Base-by-base conservation (phyloP, 2,888 invertebrate species). In the Chrysina gloriosa region DNA sequence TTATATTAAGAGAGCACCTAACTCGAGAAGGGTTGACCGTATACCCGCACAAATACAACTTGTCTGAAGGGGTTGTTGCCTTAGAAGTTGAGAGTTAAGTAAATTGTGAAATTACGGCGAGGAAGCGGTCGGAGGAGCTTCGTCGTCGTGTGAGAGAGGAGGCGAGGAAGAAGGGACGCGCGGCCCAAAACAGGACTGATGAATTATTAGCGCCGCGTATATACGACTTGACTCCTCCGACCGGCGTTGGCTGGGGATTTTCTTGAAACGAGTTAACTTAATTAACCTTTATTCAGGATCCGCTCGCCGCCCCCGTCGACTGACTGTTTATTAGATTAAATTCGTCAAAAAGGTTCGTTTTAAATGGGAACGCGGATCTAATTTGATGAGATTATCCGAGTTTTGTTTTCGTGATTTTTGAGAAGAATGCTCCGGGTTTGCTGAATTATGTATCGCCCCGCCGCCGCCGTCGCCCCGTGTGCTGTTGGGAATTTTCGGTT, bases 21-120 rank as follows among this genome's bases (percentile, higher is more conserved):
- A 61, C 58, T 61, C 58, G 36, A 61, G 58, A 27, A 61, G 58
- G 58, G 58, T 61, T 61, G 58, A 61, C 58, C 58, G 58, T 61
- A 61, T 23, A 36, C 58, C 36, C 42, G 36, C 58, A n/a, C 52
- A 61, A 42, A 61, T 42, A 61, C 58, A 61, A 61, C 42, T 61
- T n/a, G 39, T 25, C 58, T 42, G 58, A 61, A 61, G 58, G 42
- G 58, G 58, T 61, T 61, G 58, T 29, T 29, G 42, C 31, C 52
- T 52, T 52, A 31, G 42, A 45, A 61, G 45, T 61, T 61, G 42
- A 45, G 45, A 61, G 58, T 61, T 61, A 42, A 61, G 58, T 61
- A 61, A 61, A 61, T 61, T 61, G 58, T 61, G 58, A 61, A 61
- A 61, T 61, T 61, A 42, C 58, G 42, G 23, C 27, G 58, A 36